These are phyloP conservation scores for Coreius guichenoti DNA, from an alignment of 2,797 vertebrate genomes.

Conservation along the genomic window DNA sequence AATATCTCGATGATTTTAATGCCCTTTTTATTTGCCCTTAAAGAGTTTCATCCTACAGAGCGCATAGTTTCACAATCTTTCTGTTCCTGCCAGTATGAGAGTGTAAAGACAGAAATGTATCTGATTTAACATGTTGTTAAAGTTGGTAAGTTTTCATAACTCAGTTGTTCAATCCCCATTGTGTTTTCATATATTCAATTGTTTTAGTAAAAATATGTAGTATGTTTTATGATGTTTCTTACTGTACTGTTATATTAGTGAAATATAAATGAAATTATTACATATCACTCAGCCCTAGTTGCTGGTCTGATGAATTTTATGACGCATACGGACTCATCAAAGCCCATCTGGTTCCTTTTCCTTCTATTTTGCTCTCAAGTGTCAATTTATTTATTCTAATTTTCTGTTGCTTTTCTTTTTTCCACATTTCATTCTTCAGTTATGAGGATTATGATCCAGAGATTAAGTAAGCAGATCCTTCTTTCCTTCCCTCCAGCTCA, in stretches of 20 bases:
- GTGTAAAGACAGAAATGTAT: background rate
- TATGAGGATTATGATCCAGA: conserved; percentile 96
- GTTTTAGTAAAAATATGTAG: background rate
- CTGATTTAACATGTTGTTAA: background rate
- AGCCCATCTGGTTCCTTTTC: conserved; percentile 34
- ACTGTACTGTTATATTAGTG: background rate
- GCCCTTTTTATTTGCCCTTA: background rate
- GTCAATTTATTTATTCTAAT: conserved; percentile 46
- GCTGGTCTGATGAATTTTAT: background rate
- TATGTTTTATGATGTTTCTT: background rate
- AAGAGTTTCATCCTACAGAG: background rate
- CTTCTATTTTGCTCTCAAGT: conserved; percentile 45
- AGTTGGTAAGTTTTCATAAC: background rate
- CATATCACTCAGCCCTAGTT: background rate
- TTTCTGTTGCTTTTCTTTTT: conserved; percentile 50
- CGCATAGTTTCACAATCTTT: background rate
- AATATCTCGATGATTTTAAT: background rate
- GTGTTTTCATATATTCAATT: background rate
- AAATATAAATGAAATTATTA: background rate
- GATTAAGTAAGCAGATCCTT: conserved; percentile 89
- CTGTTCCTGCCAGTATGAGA: no score
- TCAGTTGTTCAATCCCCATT: background rate
- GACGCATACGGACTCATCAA: background rate
- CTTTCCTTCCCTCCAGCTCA: conserved; percentile 10
- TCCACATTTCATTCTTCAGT: conserved; percentile 84